Percentiles rank a stretch among this genome's conserved stretches.
Conservation (phyloP, 1,140 invertebrate genomes). For the Pseudachorutes palmiensis region DNA sequence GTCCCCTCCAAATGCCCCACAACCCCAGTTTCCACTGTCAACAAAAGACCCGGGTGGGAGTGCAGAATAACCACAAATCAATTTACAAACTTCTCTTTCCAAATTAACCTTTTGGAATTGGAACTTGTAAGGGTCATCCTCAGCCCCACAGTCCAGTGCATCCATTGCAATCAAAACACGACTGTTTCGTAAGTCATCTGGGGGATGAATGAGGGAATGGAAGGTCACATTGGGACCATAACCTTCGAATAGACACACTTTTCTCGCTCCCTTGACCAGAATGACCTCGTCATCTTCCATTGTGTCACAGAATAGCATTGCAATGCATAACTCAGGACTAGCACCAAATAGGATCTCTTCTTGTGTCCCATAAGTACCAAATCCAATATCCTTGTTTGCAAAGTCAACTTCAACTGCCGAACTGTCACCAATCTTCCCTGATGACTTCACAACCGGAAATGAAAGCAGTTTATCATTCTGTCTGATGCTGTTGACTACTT, state of each 20-base stretch:
- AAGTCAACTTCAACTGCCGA: constrained; percentile 16
- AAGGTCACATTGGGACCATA: no score
- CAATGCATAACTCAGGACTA: constrained; percentile 7
- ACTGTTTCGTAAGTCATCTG: not conserved
- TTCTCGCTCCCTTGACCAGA: constrained; percentile 10
- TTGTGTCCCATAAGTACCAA: constrained; percentile 5
- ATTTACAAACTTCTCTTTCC: not conserved
- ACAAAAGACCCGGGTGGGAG: not conserved
- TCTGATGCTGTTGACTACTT: not conserved
- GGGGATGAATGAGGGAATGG: no score
- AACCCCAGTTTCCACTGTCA: constrained; percentile 13
- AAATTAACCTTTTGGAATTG: not conserved
- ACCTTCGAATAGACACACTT: not conserved
- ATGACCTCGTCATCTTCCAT: not conserved
- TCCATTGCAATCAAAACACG: not conserved
- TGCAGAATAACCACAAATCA: not conserved
- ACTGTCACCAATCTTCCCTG: not conserved
- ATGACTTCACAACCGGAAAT: not conserved
- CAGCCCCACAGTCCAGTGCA: not conserved
- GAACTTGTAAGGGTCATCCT: not conserved
- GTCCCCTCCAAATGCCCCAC: constrained; percentile 18
- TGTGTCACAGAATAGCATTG: constrained; percentile 5
- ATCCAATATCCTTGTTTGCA: constrained; percentile 17
- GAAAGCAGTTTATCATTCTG: not conserved
- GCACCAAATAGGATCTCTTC: constrained; percentile 18